Evolutionary conservation across 2,888 invertebrate species (phyloP).

Genomic region (Amphipyra berbera): DNA sequence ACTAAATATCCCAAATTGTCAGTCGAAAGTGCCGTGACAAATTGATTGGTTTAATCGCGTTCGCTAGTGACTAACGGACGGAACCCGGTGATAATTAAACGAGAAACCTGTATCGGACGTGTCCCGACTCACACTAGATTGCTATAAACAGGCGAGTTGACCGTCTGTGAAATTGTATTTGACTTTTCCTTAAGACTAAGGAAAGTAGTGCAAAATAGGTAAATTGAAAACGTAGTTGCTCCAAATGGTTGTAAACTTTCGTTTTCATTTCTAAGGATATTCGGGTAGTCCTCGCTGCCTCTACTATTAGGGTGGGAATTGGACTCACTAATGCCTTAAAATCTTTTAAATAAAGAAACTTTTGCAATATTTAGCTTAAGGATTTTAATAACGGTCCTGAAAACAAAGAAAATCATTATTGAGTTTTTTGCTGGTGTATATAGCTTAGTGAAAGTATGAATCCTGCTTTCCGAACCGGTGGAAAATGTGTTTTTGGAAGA

Average conservation of each 20-base stretch:
- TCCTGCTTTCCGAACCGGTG: background rate
- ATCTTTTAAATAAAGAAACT: constrained; percentile 41
- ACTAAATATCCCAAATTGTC: constrained; percentile 52
- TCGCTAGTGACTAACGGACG: constrained; percentile 60
- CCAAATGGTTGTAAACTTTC: constrained; percentile 46
- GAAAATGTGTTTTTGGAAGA: background rate
- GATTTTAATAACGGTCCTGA: constrained; percentile 3
- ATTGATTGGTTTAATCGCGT: constrained; percentile 66
- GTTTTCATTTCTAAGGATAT: constrained; percentile 50
- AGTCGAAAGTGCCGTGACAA: constrained; percentile 62
- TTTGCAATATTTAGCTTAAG: constrained; percentile 44
- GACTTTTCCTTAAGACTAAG: constrained; percentile 61
- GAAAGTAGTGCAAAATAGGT: constrained; percentile 61
- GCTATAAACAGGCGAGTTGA: constrained; percentile 58
- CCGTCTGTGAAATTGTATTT: constrained; percentile 63
- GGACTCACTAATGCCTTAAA: constrained; percentile 42
- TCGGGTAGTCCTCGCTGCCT: constrained; percentile 27
- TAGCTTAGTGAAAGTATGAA: background rate
- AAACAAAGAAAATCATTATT: background rate
- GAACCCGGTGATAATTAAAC: constrained; percentile 62
- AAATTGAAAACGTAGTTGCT: constrained; percentile 57
- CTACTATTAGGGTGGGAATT: constrained; percentile 27
- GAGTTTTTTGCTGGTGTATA: background rate
- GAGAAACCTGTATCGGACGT: constrained; percentile 61
- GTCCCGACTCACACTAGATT: constrained; percentile 53